Base-by-base conservation (phyloP, 2,888 invertebrate genomes). In the Melinaea menophilus region DNA sequence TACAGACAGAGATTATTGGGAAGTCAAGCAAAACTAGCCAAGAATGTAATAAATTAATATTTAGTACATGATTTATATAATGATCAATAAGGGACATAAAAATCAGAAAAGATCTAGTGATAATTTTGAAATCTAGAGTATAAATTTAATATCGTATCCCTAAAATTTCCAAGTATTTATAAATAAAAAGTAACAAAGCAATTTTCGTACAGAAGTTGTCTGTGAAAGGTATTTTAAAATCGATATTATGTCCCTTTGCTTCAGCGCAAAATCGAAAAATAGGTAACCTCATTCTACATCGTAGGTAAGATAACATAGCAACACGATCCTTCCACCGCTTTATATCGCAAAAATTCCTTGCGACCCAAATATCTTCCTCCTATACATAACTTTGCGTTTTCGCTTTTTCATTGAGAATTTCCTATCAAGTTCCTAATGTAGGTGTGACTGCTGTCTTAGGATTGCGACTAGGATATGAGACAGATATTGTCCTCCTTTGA, bases 361-460 rank as follows among this genome's bases (percentile, higher is more conserved):
- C 61, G 69, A 62, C 64, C 66, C 63, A 70, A 70, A 72, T 69
- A 75, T 75, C 71, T 79, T 51, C 31, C 51, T 51, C 31, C 31
- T 51, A 51, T 51, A 51, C 51, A 51, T 51, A 51, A 31, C 51
- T 7, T 9, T 31, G 31, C 31, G 51, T 51, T 51, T 51, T 51
- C 11, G 51, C 51, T 51, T 31, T 51, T 51, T 51, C 51, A 51
- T 31, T 51, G 51, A 51, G 51, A 51, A 51, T 51, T 51, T 51
- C 51, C 51, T 51, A 51, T 51, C 51, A 51, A 31, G 51, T 51
- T 51, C 31, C 51, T 51, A 51, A 51, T 51, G 31, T 51, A 51
- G 51, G 51, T 51, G 51, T 9, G 51, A 51, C 51, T 51, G 11
- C 31, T 51, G 51, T 51, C 51, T 51, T 51, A 31, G 31, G 31